Evolutionary conservation across 2,797 vertebrate species (phyloP), one percentile per base, ranked within the genome.

Genomic region (Mastacembelus armatus): DNA sequence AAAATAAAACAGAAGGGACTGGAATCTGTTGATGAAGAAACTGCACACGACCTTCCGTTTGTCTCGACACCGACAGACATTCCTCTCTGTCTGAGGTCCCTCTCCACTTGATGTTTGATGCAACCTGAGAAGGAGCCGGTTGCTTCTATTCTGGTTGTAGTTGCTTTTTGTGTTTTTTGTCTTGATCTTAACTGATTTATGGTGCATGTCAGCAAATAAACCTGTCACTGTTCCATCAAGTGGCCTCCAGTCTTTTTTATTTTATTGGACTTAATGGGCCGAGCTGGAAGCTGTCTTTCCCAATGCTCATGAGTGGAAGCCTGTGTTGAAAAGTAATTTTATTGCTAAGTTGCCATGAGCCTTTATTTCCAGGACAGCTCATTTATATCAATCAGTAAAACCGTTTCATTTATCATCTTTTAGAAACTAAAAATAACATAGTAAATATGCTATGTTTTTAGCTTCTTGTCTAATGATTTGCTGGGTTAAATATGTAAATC

Each of bases 261-360:
- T 84, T 83, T 74, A 77, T 80, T 86, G 71, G 45, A 80, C 49
- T 60, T 73, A 82, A 83, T 84, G 57, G 47, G 56, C 22, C 44
- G 54, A 69, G 50, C 80, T 69, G 51, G 52, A 71, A 71, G 62
- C 57, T 5, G 15, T 24, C 40, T 72, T 61, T 71, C 48, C 71
- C 63, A 29, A 32, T 29, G 74, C 66, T 80, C 16, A 0, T 57
- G 64, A 72, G 51, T 62, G 32, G 72, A 74, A 62, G 40, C 59
- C 56, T 66, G 66, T 56, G 43, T 42, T 70, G 61, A 76, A 80
- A 77, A 26, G 18, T 44, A 15, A 62, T 86, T 67, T 65, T 57
- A 78, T 83, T 85, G 69, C 59, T 39, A 36, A 66, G 59, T 66
- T 85, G 71, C 78, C 64, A 43, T 42, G 72, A 77, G 60, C 68